A percentile compares a stretch with the other conserved stretches of the same genome.
These are phyloP conservation scores for Mallotus villosus DNA, from an alignment of 2,797 vertebrate species.

Conservation along the genomic window DNA sequence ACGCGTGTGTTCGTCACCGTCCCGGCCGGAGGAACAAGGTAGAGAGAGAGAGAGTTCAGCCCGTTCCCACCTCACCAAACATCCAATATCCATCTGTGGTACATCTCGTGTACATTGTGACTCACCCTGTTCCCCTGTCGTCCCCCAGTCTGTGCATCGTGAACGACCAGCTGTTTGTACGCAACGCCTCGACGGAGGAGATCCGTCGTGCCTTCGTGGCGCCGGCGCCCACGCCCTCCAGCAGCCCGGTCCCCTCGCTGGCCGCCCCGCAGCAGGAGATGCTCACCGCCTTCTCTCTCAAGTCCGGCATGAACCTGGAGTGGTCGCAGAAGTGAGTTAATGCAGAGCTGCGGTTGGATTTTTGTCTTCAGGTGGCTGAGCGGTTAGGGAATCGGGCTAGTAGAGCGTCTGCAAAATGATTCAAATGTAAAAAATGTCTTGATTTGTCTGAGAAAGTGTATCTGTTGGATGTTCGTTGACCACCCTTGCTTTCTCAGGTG, in stretches of 20 bases:
- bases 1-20: conserved; percentile 88
- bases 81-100: not conserved
- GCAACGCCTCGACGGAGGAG: conserved; percentile 86
- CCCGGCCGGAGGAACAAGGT: conserved; percentile 84
- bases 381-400: too few species aligned
- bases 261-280: conserved; percentile 87
- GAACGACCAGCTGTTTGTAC: conserved; percentile 89
- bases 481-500: conserved; percentile 71
- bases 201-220: conserved; percentile 82
- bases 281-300: conserved; percentile 83
- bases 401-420: too few species aligned
- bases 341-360: too few species aligned
- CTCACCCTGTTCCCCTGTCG: not conserved
- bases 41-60: conserved; percentile 50
- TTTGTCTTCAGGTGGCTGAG: too few species aligned
- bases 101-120: not conserved
- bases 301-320: conserved; percentile 91
- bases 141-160: conserved; percentile 84
- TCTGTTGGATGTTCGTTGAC: not conserved
- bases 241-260: conserved; percentile 86
- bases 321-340: conserved; percentile 95
- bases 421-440: too few species aligned
- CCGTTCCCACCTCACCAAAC: not conserved
- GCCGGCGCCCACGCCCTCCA: conserved; percentile 86
- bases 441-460: not conserved